Evolutionary conservation across 2,797 vertebrate species (phyloP).

Genomic region (Oreortyx pictus): DNA sequence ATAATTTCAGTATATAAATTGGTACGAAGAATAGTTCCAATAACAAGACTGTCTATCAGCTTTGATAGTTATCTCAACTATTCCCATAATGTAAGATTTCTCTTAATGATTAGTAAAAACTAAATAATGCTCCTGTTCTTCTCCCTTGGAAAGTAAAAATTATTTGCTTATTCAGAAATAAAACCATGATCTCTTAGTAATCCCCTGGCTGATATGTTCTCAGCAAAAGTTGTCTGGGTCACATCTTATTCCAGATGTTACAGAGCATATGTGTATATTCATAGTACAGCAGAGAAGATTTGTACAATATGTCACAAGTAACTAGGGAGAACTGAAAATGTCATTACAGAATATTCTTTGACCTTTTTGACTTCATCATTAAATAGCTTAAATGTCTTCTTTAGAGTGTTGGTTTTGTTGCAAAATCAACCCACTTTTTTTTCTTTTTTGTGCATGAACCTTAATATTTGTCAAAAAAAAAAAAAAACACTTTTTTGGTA

Average conservation of each 20-base stretch:
- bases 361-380: slow-evolving; percentile 1
- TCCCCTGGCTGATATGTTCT: background rate
- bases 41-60: background rate
- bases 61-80: background rate
- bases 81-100: background rate
- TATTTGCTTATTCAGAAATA: slow-evolving; percentile 1
- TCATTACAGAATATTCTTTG: background rate
- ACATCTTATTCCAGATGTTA: slow-evolving; percentile 51
- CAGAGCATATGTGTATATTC: background rate
- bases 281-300: slow-evolving; percentile 25
- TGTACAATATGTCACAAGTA: slow-evolving; percentile 49
- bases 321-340: slow-evolving; percentile 16
- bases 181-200: slow-evolving; percentile 8
- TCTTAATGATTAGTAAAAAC: background rate
- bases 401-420: background rate
- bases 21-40: background rate
- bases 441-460: background rate
- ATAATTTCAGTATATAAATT: background rate
- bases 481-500: background rate
- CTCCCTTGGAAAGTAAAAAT: background rate
- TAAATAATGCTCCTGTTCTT: background rate
- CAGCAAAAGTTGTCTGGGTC: background rate
- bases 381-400: background rate
- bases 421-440: background rate
- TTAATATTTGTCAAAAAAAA: background rate